Evolutionary conservation across 2,888 invertebrate genomes (phyloP), one percentile per base, ranked within the genome.

Genomic region (Epiblema foenella): DNA sequence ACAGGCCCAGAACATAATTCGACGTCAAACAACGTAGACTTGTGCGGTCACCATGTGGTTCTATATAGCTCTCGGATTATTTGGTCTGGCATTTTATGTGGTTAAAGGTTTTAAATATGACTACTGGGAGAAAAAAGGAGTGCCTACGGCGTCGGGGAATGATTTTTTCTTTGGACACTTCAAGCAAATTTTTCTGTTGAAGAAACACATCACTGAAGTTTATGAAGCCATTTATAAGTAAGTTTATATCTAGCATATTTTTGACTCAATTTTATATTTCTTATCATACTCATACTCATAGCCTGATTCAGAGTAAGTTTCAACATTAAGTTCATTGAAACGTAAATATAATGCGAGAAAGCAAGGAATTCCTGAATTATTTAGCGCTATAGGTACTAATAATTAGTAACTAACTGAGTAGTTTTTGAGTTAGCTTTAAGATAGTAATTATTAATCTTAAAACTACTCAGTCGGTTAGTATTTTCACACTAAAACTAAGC

Each of bases 111-210:
- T 54, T 17, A 54, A 49, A 9, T 71, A 56, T 54, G 71, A 71
- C 7, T 56, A 71, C 2, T 71, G 71, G 71, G 59, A 72, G 20
- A 72, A 64, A 17, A 63, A 37, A 54, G 58, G 63, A 29, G 24
- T 71, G 2, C 71, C 66, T 11, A 71, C 67, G 0, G 71, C 71
- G 2, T 67, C 71, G 9, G 62, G 71, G 8, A 62, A 62, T 24
- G 71, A 71, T 39, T 57, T 62, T 56, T 62, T 71, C 39, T 71
- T 71, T 20, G 71, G 71, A 18, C 71, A 71, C n/a, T 67, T 52
- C 17, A 71, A 39, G 15, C 60, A 66, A 4, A 11, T 67, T 51
- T 18, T 67, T 4, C 24, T 71, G 12, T 62, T 71, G 66, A 62
- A 46, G 33, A 66, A 67, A 39, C 71, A 71, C 46, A 18, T 60